Percentiles rank a stretch among this genome's conserved stretches.
phyloP scores from a whole-genome alignment of 2,113 vertebrate genomes.

The Rhinogobius similis region DNA sequence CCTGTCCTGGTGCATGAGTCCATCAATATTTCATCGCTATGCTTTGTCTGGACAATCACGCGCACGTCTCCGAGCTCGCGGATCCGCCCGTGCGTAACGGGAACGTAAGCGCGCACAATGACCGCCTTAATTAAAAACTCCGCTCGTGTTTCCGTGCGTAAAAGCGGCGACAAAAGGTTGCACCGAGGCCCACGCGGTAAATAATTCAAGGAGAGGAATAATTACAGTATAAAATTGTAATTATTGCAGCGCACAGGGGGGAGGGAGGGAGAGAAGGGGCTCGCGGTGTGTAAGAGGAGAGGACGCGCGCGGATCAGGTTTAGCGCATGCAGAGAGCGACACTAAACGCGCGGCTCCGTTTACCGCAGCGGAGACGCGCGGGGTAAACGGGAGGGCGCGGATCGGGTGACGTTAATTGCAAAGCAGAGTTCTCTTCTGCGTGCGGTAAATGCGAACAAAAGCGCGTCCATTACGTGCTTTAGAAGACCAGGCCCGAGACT shows the following conservation, averaged over 20 bases:
- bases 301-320: slow-evolving; percentile 69
- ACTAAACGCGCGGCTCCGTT: slow-evolving; percentile 52
- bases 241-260: slow-evolving; percentile 72
- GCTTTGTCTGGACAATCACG: slow-evolving; percentile 71
- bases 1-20: slow-evolving; percentile 25
- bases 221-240: slow-evolving; percentile 92
- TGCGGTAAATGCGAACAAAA: neutral
- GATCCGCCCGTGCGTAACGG: slow-evolving; percentile 60
- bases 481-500: neutral
- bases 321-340: slow-evolving; percentile 76
- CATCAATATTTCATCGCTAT: slow-evolving; percentile 73
- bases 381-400: neutral
- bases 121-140: slow-evolving; percentile 76
- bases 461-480: neutral
- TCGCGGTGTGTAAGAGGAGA: slow-evolving; percentile 76
- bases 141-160: slow-evolving; percentile 75
- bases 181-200: slow-evolving; percentile 76
- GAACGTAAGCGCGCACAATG: slow-evolving; percentile 70
- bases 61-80: slow-evolving; percentile 57
- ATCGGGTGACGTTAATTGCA: slow-evolving; percentile 1
- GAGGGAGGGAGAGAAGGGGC: slow-evolving; percentile 58
- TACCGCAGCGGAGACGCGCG: neutral
- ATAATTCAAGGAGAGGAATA: slow-evolving; percentile 93
- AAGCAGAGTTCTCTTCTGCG: neutral
- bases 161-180: slow-evolving; percentile 70